Conservation (phyloP, 2,888 invertebrate species). For the Sepioteuthis lessoniana region DNA sequence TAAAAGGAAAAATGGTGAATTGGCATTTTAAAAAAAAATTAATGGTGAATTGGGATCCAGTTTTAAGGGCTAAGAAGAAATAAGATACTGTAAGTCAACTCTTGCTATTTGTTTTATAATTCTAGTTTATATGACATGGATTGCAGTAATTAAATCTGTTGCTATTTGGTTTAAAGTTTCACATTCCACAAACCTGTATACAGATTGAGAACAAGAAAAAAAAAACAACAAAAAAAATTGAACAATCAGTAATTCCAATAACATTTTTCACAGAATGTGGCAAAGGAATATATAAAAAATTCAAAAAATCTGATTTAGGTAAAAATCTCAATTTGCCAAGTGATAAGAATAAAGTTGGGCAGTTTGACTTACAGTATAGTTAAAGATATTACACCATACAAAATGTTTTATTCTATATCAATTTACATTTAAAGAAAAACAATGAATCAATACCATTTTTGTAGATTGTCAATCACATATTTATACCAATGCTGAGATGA, state of each 20-base stretch:
- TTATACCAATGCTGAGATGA: constrained; percentile 2
- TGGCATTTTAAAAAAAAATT: no score
- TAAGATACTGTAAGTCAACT: not conserved
- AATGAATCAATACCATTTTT: not conserved
- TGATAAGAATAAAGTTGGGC: not conserved
- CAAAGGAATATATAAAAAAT: no score
- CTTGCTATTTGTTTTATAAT: not conserved
- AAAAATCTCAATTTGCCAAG: no score
- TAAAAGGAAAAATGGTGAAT: not conserved
- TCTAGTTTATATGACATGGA: not conserved
- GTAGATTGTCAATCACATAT: constrained; percentile 23
- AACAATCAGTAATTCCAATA: not conserved
- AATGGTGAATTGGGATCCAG: not conserved
- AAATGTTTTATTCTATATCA: not conserved
- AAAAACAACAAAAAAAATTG: not conserved
- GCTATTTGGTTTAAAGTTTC: not conserved
- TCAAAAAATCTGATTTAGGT: no score
- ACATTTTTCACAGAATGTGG: not conserved
- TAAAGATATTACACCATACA: not conserved
- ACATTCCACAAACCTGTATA: not conserved
- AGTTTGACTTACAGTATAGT: not conserved
- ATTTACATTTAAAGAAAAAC: no score
- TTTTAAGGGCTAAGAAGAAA: not conserved
- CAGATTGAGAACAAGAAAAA: not conserved
- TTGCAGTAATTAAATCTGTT: not conserved